These are phyloP conservation scores for Poecilus cupreus DNA, from an alignment of 2,888 invertebrate genomes.

Conservation along the genomic window DNA sequence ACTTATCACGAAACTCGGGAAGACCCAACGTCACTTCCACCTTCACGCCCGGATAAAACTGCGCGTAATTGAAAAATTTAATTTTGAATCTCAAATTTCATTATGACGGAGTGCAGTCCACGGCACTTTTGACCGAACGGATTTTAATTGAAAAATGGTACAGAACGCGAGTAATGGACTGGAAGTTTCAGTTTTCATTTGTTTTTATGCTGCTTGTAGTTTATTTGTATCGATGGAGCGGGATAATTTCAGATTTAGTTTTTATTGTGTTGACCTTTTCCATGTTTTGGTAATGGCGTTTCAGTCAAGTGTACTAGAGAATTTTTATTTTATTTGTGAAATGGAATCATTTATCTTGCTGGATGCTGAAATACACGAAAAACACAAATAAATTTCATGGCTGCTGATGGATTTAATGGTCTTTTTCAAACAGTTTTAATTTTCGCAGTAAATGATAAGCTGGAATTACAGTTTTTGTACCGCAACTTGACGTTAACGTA, in stretches of 20 bases:
- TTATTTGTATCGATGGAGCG: too few species aligned
- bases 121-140: background rate
- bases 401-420: too few species aligned
- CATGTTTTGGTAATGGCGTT: background rate
- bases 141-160: slow-evolving; percentile 25
- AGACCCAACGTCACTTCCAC: background rate
- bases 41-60: background rate
- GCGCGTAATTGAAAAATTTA: slow-evolving; percentile 42
- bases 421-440: too few species aligned
- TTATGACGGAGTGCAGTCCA: slow-evolving; percentile 5
- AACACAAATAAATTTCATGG: too few species aligned
- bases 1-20: background rate
- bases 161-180: slow-evolving; percentile 4
- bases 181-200: background rate
- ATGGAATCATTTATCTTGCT: too few species aligned
- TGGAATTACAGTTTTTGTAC: too few species aligned
- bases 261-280: background rate
- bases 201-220: background rate
- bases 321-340: too few species aligned
- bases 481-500: too few species aligned
- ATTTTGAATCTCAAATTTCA: slow-evolving; percentile 26
- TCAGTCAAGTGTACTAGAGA: too few species aligned
- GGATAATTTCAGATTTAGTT: background rate
- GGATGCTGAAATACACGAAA: too few species aligned
- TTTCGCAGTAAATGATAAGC: too few species aligned